Evolutionary conservation across 2,888 invertebrate species (phyloP), one percentile per base, ranked within the genome.

Genomic region (Andrena haemorrhoa): DNA sequence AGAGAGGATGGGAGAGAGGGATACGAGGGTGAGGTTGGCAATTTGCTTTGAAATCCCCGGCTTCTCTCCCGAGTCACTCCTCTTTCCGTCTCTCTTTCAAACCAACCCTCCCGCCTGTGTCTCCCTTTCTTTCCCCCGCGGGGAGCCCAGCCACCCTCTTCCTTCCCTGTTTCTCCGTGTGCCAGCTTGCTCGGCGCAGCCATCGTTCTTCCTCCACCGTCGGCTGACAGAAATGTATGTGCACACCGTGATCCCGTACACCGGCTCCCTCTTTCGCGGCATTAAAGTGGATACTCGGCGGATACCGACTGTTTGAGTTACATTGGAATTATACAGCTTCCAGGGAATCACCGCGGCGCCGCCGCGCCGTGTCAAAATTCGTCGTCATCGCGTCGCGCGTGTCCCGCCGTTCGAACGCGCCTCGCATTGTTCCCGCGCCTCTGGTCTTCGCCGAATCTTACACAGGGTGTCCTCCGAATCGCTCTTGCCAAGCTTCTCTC

Each of bases 31-130:
- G 75, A 79, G 72, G 82, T 84, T 89, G 83, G 88, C 88, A 89
- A 89, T 89, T 89, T 88, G 88, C 89, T 88, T 89, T 86, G 86
- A 89, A 89, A 88, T 88, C 84, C 83, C 65, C 70, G 79, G 81
- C 70, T 85, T 82, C 85, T 78, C 78, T 47, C 51, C 53, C 7
- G 64, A 84, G 75, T 82, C 83, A 63, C 64, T 79, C 47, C 33
- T 84, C 75, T 73, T 70, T 58, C 83, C 56, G 53, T 66, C 66
- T 78, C 72, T 78, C 73, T 69, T 76, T 75, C 53, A 33, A 72
- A 31, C 23, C 72, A 53, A 53, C 23, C 56, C 53, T 12, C 12
- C 35, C 29, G 31, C 53, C 47, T n/a, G 47, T 53, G 68, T 66
- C 68, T 63, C 69, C 56, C 29, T 79, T 69, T 76, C 78, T 68